Conservation (phyloP, 2,888 invertebrate species). For the Spisula solida region DNA sequence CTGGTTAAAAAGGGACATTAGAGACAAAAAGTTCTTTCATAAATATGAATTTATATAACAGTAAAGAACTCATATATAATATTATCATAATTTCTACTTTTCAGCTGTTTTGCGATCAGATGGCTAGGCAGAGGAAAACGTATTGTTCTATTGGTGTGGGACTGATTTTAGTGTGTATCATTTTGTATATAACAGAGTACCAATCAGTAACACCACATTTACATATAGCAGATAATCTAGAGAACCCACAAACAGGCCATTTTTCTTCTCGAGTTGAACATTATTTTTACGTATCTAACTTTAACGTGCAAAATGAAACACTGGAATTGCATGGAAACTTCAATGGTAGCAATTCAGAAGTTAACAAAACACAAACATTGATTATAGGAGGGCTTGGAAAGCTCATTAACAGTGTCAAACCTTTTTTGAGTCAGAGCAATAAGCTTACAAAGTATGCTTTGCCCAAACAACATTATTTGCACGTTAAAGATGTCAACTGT, state of each 20-base stretch:
- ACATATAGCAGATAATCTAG: neutral
- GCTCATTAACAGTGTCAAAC: conserved; percentile 44
- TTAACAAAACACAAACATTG: neutral
- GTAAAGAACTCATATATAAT: too few relatives aligned
- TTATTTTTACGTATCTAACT: conserved; percentile 47
- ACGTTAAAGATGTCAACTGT: conserved; percentile 70
- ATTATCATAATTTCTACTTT: too few relatives aligned
- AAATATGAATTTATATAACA: too few relatives aligned
- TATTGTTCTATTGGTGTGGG: neutral
- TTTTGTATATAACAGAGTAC: conserved; percentile 20
- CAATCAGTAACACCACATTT: neutral
- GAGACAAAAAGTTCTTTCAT: too few relatives aligned
- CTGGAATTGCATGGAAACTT: conserved; percentile 31
- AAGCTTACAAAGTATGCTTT: conserved; percentile 22
- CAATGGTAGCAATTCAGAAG: neutral
- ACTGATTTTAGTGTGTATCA: neutral
- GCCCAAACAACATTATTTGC: conserved; percentile 37
- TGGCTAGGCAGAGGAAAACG: conserved; percentile 16
- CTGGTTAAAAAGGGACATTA: too few relatives aligned
- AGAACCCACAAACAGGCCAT: neutral
- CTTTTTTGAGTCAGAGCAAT: conserved; percentile 19
- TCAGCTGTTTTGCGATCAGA: neutral
- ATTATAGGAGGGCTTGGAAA: conserved; percentile 33
- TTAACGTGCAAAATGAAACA: conserved; percentile 17
- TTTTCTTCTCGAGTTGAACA: too few relatives aligned